These are phyloP conservation scores for Altica lythri DNA, from an alignment of 2,888 invertebrate genomes.

Conservation along the genomic window DNA sequence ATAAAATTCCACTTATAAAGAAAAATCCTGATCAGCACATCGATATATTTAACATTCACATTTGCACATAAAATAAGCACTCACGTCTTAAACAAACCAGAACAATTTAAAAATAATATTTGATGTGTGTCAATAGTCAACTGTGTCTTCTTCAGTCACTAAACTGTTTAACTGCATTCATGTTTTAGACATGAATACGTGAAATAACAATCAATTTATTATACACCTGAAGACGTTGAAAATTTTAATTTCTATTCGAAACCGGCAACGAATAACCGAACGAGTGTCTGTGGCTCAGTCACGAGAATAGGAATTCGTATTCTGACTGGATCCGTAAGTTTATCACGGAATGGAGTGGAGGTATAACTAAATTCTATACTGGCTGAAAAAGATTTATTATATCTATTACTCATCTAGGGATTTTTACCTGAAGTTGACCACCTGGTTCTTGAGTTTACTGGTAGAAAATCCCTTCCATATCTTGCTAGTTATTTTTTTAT, in stretches of 20 bases:
- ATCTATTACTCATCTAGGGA: too few relatives aligned
- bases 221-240: background rate
- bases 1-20: background rate
- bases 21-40: background rate
- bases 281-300: background rate
- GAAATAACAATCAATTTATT: background rate
- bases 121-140: constrained; percentile 29
- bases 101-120: constrained; percentile 10
- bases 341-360: background rate
- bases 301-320: constrained; percentile 8
- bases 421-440: too few relatives aligned
- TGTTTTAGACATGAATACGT: constrained; percentile 18
- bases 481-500: too few relatives aligned
- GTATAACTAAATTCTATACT: background rate
- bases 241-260: background rate
- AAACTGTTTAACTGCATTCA: constrained; percentile 7
- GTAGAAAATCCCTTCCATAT: too few relatives aligned
- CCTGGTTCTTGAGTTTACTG: too few relatives aligned
- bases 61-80: constrained; percentile 1
- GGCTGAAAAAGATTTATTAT: too few relatives aligned
- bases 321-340: background rate
- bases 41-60: background rate
- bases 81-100: constrained; percentile 23
- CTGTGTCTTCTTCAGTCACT: constrained; percentile 14
- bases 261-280: background rate